Base-by-base conservation (phyloP, 2,888 invertebrate species). In the Odontomyia ornata region DNA sequence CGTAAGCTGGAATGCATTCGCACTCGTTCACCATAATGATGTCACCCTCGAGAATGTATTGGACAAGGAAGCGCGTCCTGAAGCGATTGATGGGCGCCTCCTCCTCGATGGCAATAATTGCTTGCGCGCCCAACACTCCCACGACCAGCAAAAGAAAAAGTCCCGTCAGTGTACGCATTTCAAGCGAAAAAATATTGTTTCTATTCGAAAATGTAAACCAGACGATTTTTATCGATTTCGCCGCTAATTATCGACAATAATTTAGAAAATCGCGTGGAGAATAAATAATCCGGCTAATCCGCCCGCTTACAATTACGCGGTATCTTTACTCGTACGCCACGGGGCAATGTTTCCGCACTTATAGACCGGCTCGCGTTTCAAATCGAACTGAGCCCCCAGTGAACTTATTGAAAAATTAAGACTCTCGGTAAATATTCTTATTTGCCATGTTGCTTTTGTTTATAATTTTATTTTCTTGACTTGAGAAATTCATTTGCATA, bases 41-140 rank as follows among this genome's bases (percentile, higher is more conserved):
- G 76, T 80, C 79, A 67, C 77, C 80, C 56, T 79, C 75, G 43
- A 78, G 57, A 36, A 79, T 79, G 64, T 79, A 79, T n/a, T 77
- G 77, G 4, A 79, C 78, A 36, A 77, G 64, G 57, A 76, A 80
- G 27, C 73, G 56, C 27, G 77, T 77, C 64, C 65, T 36, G 13
- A 52, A 69, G 11, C 30, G 25, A 64, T 77, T 76, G 21, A 77
- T 71, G 0, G 77, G 77, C n/a, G 76, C 69, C 75, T 79, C 79
- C 30, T 78, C 76, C 11, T 79, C 78, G n/a, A 65, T 23, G 25
- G 64, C 46, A n/a, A 76, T 69, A 13, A 67, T 23, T 11, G 75
- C 62, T 46, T 36, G 64, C 5, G 64, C 15, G 67, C 47, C 67
- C 7, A 30, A 0, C 3, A 69, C 67, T 15, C 52, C 56, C 46